phyloP scores from a whole-genome alignment of 2,797 vertebrate genomes.

The Sebastes jordani region DNA sequence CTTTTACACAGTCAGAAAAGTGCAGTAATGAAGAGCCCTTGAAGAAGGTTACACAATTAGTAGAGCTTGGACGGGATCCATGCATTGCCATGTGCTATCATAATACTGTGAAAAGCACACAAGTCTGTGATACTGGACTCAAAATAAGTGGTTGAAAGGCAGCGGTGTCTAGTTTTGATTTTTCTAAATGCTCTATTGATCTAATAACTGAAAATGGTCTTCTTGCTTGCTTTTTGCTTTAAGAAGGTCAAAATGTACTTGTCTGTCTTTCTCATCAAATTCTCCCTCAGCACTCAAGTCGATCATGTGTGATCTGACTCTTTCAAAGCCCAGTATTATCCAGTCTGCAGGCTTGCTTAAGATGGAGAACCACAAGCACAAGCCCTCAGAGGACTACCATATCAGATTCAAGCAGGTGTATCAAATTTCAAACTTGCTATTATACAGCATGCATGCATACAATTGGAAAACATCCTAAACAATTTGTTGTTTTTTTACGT shows the following conservation, averaged over 20 bases:
- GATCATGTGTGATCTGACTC: neutral
- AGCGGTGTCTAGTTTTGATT: neutral
- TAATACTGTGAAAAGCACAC: conserved; percentile 4
- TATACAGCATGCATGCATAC: neutral
- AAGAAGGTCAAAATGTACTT: neutral
- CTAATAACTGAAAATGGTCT: neutral
- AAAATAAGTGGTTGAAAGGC: neutral
- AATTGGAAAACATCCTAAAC: neutral
- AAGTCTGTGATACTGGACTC: neutral
- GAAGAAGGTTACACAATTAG: conserved; percentile 62
- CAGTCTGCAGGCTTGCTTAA: neutral
- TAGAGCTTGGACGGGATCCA: conserved; percentile 40
- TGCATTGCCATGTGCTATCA: conserved; percentile 18
- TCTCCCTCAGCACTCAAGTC: conserved; percentile 1
- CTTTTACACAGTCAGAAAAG: conserved; percentile 57
- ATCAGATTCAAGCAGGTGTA: neutral
- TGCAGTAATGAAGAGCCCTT: conserved; percentile 57
- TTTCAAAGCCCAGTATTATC: conserved; percentile 3
- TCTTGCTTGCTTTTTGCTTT: neutral
- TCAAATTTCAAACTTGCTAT: neutral
- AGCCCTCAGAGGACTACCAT: neutral
- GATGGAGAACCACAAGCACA: neutral
- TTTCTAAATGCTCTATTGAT: neutral
- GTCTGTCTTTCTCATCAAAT: conserved; percentile 18
- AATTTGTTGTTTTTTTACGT: too few species aligned